phyloP scores from a whole-genome alignment of 2,888 invertebrate species.

The Phengaris arion region DNA sequence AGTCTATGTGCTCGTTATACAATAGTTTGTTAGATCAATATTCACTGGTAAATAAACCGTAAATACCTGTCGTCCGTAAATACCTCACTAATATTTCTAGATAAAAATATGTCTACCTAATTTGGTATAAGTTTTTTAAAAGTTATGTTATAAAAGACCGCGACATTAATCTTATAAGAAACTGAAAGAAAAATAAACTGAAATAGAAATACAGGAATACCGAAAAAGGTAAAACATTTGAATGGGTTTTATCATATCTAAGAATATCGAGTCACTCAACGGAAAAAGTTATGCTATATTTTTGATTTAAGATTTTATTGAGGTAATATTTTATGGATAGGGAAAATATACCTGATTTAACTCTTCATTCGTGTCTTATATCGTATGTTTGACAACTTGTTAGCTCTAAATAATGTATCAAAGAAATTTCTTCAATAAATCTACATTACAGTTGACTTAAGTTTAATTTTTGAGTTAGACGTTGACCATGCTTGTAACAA shows the following conservation, averaged over 20 bases:
- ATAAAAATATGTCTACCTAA: background rate
- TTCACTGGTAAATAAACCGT: too few relatives aligned
- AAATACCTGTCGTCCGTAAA: too few relatives aligned
- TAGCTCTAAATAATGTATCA: background rate
- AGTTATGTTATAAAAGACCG: background rate
- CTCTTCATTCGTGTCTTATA: background rate
- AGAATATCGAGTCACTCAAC: slow-evolving; percentile 19
- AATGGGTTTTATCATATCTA: background rate
- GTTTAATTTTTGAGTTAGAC: too few relatives aligned
- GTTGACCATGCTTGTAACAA: too few relatives aligned
- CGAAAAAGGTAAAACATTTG: slow-evolving; percentile 21
- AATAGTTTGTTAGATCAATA: too few relatives aligned
- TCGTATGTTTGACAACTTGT: background rate
- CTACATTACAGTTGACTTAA: too few relatives aligned
- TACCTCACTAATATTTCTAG: background rate
- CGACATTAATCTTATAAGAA: background rate
- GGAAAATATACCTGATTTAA: background rate
- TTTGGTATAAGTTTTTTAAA: background rate
- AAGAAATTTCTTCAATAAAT: too few relatives aligned
- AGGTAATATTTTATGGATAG: background rate
- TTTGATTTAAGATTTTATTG: slow-evolving; percentile 14
- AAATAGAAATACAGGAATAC: slow-evolving; percentile 19
- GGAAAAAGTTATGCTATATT: background rate
- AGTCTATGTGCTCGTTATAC: too few relatives aligned
- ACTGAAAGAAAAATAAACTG: slow-evolving; percentile 21